phyloP scores from a whole-genome alignment of 2,888 invertebrate species.

The Sphaeridia pumilis region DNA sequence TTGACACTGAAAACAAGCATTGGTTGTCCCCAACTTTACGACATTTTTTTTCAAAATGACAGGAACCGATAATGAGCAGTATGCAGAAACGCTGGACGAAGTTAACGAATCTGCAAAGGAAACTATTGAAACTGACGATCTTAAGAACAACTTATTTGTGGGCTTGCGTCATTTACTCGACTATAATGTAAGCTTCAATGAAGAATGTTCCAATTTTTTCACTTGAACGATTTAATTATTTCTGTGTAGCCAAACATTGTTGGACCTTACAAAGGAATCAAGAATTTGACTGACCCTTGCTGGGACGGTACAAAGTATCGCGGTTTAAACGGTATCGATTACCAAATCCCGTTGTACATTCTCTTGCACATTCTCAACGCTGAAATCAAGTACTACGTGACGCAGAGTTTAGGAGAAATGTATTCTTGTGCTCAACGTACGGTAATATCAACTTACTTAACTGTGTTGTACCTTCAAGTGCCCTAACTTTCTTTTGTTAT shows the following conservation, averaged over 20 bases:
- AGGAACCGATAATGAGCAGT: conserved; percentile 1
- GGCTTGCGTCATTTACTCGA: conserved; percentile 13
- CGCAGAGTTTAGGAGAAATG: conserved; percentile 16
- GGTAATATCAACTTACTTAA: too few relatives aligned
- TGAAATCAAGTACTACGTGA: conserved; percentile 18
- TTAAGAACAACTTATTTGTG: conserved; percentile 13
- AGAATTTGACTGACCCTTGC: conserved; percentile 3
- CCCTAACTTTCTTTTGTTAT: neutral
- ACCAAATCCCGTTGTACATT: conserved; percentile 17
- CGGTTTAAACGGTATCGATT: conserved; percentile 9
- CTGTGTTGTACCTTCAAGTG: neutral
- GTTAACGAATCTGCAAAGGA: conserved; percentile 7
- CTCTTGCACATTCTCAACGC: conserved; percentile 17
- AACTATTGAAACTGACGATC: neutral
- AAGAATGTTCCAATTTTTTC: too few relatives aligned
- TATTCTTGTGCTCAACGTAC: conserved; percentile 13
- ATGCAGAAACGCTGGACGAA: conserved; percentile 5
- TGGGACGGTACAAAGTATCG: neutral
- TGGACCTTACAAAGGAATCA: conserved; percentile 7
- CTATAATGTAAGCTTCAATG: neutral
- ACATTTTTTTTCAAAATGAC: neutral
- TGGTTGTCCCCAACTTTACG: neutral
- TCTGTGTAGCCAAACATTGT: conserved; percentile 9
- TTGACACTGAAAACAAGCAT: conserved; percentile 16
- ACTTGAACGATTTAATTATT: too few relatives aligned